A percentile compares a stretch with the other conserved stretches of the same genome.
Evolutionary conservation across 2,113 vertebrate species (phyloP).

Genomic region (Willisornis vidua): DNA sequence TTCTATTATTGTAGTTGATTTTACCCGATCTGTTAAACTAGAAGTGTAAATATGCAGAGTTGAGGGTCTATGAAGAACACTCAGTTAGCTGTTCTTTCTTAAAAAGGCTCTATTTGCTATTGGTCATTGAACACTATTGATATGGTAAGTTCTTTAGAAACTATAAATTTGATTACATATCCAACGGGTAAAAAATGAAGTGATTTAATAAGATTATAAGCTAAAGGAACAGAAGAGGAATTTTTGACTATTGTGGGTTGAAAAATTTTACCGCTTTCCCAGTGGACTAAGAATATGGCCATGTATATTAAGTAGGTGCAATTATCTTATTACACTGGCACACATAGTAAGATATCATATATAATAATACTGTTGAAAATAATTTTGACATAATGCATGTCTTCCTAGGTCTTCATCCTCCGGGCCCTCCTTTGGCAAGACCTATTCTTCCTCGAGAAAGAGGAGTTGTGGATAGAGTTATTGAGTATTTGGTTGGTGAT

Average conservation of each 20-base stretch:
- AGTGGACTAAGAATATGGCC: not conserved
- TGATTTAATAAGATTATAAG: not conserved
- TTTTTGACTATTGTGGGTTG: not conserved
- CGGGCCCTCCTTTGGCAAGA: constrained; percentile 93
- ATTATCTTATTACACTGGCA: not conserved
- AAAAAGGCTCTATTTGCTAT: not conserved
- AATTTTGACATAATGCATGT: not conserved
- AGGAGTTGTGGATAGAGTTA: constrained; percentile 90
- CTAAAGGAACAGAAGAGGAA: not conserved
- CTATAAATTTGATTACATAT: not conserved
- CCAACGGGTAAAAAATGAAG: not conserved
- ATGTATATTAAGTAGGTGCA: not conserved
- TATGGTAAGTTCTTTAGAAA: not conserved
- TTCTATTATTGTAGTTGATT: not conserved
- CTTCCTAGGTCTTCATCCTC: constrained; percentile 90
- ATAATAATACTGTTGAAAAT: not conserved
- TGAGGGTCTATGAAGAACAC: not conserved
- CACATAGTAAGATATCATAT: not conserved
- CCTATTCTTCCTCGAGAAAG: constrained; percentile 92
- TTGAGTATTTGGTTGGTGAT: constrained; percentile 97
- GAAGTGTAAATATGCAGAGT: not conserved
- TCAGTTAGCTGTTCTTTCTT: not conserved
- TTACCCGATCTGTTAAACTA: not conserved
- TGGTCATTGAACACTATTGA: not conserved
- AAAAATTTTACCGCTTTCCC: not conserved